Evolutionary conservation across 2,113 vertebrate genomes (phyloP), one percentile per base, ranked within the genome.

Genomic region (Paramormyrops kingsleyae): DNA sequence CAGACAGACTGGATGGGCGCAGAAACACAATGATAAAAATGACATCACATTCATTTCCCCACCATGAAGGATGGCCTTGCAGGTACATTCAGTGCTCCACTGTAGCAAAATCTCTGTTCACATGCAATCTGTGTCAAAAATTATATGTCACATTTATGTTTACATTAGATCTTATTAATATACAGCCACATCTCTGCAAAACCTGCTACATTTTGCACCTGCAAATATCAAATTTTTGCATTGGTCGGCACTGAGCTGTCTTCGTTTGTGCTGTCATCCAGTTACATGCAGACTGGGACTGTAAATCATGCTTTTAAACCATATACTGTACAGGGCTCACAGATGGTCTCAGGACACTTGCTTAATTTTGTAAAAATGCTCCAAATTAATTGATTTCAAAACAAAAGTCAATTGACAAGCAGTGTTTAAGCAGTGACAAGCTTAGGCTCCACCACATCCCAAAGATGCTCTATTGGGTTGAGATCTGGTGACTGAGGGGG

Each of bases 1-100:
- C 92, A 50, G 94, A 96, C 89, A 99, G 92, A 92, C 98, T 99
- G 94, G 0, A 70, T 0, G 66, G 66, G 66, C 9, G 93, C 19
- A 92, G 66, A 46, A 35, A 31, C 5, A 59, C 17, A 56, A 6
- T 24, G 52, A 87, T 13, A 87, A 89, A 88, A 83, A 83, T 56
- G 62, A 88, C 42, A 24, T 47, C 21, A 13, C 21, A n/a, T 35
- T 5, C 59, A 24, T 62, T 59, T 42, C 4, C 87, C 77, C 19
- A 39, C 31, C 83, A 49, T 84, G 3, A 44, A 84, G 39, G 39
- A 47, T n/a, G 6, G 42, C 24, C 83, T 24, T n/a, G 42, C 3
- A 44, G 44, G 46, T 21, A 85, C 4, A 47, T 8, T 27, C 21
- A 85, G 17, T 85, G 83, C 44, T 49, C 83, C 74, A 19, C 1